Evolutionary conservation across 2,113 vertebrate genomes (phyloP).

Genomic region (Aptenodytes patagonicus): DNA sequence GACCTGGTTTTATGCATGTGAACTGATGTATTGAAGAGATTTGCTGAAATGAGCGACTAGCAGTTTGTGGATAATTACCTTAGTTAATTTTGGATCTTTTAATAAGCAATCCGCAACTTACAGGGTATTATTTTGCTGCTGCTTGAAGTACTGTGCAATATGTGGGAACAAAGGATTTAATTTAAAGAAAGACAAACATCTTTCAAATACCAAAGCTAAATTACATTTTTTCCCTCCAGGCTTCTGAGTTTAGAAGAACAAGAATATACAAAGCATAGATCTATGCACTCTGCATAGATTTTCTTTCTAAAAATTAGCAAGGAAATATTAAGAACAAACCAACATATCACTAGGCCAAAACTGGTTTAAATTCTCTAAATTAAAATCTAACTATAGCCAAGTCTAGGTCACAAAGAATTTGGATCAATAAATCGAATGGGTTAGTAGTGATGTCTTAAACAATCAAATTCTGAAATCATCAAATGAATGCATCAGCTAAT

Average conservation of each 20-base stretch:
- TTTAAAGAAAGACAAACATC: background rate
- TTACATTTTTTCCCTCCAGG: background rate
- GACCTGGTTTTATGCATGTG: background rate
- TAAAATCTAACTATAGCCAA: background rate
- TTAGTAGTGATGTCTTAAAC: background rate
- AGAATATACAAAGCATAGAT: background rate
- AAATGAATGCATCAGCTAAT: slow-evolving; percentile 17
- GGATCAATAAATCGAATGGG: background rate
- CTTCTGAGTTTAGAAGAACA: background rate
- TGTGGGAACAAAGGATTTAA: background rate
- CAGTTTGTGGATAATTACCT: background rate
- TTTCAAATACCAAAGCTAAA: slow-evolving; percentile 5
- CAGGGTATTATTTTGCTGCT: background rate
- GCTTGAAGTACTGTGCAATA: background rate
- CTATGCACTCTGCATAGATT: background rate
- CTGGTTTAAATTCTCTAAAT: background rate
- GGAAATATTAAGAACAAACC: background rate
- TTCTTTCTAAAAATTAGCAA: background rate
- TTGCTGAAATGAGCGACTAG: background rate
- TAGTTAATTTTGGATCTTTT: background rate
- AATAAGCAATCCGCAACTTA: background rate
- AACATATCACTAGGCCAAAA: background rate
- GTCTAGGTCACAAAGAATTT: background rate
- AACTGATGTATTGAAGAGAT: background rate
- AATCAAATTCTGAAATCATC: slow-evolving; percentile 14